Percentiles rank a stretch among this genome's conserved stretches.
These are phyloP conservation scores for Macrophya alboannulata DNA, from an alignment of 2,888 invertebrate species.

Conservation along the genomic window DNA sequence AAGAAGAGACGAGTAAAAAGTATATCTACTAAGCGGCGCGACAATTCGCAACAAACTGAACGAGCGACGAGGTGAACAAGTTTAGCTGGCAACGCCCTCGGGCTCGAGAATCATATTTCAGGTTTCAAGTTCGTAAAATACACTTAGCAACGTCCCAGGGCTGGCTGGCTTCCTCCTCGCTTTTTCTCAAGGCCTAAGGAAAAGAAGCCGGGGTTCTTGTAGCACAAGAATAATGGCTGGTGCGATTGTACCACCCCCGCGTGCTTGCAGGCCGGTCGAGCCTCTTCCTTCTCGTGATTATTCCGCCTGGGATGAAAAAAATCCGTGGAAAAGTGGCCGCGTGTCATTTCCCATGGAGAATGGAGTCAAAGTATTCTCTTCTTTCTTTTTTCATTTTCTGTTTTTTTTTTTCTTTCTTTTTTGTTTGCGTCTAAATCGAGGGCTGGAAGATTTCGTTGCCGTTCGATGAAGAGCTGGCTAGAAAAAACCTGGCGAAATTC, in stretches of 20 bases:
- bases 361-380: not conserved
- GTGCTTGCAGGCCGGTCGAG: not conserved
- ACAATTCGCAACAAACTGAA: slow-evolving; percentile 38
- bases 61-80: slow-evolving; percentile 15
- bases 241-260: slow-evolving; percentile 11
- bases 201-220: slow-evolving; percentile 3
- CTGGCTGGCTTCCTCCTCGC: slow-evolving; percentile 2
- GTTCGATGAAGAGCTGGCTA: not conserved
- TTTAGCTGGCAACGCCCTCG: slow-evolving; percentile 33
- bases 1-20: not conserved
- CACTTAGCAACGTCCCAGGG: slow-evolving; percentile 20
- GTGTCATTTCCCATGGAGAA: slow-evolving; percentile 28
- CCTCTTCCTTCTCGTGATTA: slow-evolving; percentile 24
- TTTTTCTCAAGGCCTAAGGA: not conserved
- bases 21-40: slow-evolving; percentile 4
- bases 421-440: not conserved
- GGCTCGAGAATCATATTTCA: slow-evolving; percentile 50
- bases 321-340: slow-evolving; percentile 19
- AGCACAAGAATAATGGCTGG: slow-evolving; percentile 31
- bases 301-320: slow-evolving; percentile 7
- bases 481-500: not conserved
- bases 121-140: slow-evolving; percentile 53
- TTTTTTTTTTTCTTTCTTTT: not conserved
- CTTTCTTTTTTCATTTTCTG: not conserved
- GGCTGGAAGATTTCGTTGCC: not conserved